phyloP scores from a whole-genome alignment of 2,797 vertebrate species.

The Argya squamiceps region DNA sequence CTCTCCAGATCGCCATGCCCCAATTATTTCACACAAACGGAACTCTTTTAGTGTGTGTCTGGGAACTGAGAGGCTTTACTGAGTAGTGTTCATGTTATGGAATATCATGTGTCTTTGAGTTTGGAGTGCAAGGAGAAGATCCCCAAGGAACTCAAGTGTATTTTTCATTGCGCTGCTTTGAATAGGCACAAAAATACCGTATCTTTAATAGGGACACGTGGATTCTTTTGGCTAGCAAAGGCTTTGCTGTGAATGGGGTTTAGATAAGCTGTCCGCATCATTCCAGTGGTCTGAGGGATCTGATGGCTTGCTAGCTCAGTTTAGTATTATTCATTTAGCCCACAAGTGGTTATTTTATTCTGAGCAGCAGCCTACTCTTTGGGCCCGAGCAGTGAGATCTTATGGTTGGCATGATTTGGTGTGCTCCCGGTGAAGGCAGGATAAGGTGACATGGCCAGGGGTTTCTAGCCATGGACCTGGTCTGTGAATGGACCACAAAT shows the following conservation, averaged over 20 bases:
- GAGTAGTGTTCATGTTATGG: neutral
- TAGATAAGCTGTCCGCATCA: neutral
- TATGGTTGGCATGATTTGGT: neutral
- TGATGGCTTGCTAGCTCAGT: neutral
- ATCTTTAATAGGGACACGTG: accelerated
- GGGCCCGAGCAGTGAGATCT: neutral
- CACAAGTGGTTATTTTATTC: neutral
- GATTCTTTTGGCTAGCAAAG: neutral
- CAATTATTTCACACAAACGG: neutral
- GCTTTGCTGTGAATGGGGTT: neutral
- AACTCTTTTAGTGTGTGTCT: neutral
- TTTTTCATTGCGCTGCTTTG: neutral
- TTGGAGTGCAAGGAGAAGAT: neutral
- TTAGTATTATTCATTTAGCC: neutral
- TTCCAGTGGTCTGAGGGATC: neutral
- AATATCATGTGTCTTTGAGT: neutral
- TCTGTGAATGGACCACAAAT: neutral
- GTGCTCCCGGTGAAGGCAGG: neutral
- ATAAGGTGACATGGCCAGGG: neutral
- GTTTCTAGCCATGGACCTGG: neutral
- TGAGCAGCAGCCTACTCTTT: neutral
- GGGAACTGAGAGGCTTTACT: neutral
- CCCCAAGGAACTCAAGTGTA: neutral
- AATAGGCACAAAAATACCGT: neutral
- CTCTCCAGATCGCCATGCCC: accelerated